Percentiles rank a stretch among this genome's conserved stretches.
phyloP scores from a whole-genome alignment of 2,797 vertebrate species.

The Phrynocephalus forsythii region DNA sequence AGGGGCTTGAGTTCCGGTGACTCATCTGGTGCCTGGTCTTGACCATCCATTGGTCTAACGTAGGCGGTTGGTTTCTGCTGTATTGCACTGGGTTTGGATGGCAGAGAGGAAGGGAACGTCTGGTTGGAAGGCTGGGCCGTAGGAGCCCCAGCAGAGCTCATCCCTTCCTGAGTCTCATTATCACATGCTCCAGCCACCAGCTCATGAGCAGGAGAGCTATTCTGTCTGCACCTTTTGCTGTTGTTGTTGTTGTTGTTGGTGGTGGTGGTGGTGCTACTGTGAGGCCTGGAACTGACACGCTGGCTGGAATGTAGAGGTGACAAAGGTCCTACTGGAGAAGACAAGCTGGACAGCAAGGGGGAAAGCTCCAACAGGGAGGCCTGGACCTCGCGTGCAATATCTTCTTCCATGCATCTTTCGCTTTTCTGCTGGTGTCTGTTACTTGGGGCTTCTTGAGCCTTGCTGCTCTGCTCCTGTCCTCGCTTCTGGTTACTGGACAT shows the following conservation, averaged over 20 bases:
- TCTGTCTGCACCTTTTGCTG: constrained; percentile 65
- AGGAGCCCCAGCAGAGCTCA: constrained; percentile 68
- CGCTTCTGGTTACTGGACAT: constrained; percentile 56
- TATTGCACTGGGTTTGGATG: constrained; percentile 85
- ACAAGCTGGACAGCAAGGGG: constrained; percentile 79
- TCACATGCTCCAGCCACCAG: constrained; percentile 63
- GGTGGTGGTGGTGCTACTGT: constrained; percentile 16
- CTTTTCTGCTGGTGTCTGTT: constrained; percentile 64
- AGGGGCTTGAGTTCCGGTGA: constrained; percentile 89
- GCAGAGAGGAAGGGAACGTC: constrained; percentile 84
- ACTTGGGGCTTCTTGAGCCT: constrained; percentile 54
- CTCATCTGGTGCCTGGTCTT: constrained; percentile 87
- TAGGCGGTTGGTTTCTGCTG: constrained; percentile 95
- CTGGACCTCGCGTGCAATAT: constrained; percentile 45
- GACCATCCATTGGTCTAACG: constrained; percentile 95
- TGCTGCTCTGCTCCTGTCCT: constrained; percentile 18
- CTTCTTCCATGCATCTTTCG: constrained; percentile 71
- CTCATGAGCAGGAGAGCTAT: constrained; percentile 71
- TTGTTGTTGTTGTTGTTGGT: neutral
- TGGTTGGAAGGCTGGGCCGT: constrained; percentile 81
- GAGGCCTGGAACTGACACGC: constrained; percentile 74
- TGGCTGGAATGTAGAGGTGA: constrained; percentile 87
- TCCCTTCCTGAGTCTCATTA: constrained; percentile 69
- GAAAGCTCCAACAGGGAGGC: constrained; percentile 65
- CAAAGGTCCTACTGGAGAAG: constrained; percentile 79